phyloP scores from a whole-genome alignment of 2,888 invertebrate genomes.

The Sericinus montela region DNA sequence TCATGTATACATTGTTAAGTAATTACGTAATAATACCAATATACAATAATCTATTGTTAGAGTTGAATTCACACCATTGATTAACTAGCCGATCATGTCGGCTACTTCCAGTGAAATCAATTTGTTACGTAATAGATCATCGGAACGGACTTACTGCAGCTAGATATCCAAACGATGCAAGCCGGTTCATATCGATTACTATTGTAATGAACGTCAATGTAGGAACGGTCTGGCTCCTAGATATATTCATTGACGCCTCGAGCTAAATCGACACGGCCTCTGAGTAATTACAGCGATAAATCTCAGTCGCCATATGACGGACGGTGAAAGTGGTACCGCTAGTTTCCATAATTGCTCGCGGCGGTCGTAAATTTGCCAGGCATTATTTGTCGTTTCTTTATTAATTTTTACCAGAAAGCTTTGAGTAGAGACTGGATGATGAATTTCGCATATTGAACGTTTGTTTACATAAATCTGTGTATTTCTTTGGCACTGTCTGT shows the following conservation, averaged over 20 bases:
- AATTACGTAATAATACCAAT: no score
- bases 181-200: background rate
- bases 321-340: constrained; percentile 21
- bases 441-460: background rate
- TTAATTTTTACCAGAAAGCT: background rate
- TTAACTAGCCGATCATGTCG: no score
- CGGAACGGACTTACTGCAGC: background rate
- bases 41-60: background rate
- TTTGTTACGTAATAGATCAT: background rate
- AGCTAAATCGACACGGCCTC: background rate
- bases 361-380: constrained; percentile 2
- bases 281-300: constrained; percentile 20
- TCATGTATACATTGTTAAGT: no score
- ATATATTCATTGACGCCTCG: constrained; percentile 14
- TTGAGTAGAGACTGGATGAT: no score
- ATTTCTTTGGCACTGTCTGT: no score
- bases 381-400: constrained; percentile 7
- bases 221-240: background rate
- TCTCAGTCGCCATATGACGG: constrained; percentile 13
- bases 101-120: background rate
- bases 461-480: no score
- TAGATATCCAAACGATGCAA: background rate
- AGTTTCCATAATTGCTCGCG: constrained; percentile 14
- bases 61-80: no score
- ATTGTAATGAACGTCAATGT: constrained; percentile 3